phyloP scores from a whole-genome alignment of 2,113 vertebrate species.

The Tetraodon nigroviridis region DNA sequence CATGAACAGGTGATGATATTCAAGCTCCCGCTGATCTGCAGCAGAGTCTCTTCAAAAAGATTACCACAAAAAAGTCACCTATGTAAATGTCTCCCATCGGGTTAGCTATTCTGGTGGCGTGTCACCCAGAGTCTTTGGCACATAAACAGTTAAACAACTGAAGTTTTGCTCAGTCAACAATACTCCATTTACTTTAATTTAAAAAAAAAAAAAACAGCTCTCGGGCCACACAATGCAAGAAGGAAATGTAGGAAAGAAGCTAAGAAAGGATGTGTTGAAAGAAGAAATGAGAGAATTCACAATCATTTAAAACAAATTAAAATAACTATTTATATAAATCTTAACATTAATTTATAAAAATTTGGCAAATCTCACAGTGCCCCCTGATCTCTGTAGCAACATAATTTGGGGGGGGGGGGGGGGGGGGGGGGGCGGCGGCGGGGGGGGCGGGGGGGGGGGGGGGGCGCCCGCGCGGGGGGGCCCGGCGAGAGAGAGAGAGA shows the following conservation, averaged over 20 bases:
- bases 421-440: no score
- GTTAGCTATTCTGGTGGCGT: conserved; percentile 4
- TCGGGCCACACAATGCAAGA: conserved; percentile 11
- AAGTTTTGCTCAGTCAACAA: conserved; percentile 3
- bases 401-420: no score
- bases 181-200: no score
- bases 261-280: conserved; percentile 24
- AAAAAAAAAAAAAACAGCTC: no score
- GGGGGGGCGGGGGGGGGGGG: no score
- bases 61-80: conserved; percentile 18
- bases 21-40: no score
- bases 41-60: background rate
- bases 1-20: no score
- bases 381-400: no score
- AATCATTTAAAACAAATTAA: conserved; percentile 38
- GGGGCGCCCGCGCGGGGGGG: no score
- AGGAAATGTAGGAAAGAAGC: conserved; percentile 8
- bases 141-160: conserved; percentile 1
- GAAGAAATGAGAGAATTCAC: conserved; percentile 25
- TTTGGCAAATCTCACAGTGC: no score
- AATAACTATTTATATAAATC: no score
- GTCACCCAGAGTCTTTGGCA: background rate
- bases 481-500: conserved; percentile 7
- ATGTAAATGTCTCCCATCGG: conserved; percentile 7
- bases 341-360: no score